Conservation (phyloP, 2,888 invertebrate species). For the Aradus depressus region DNA sequence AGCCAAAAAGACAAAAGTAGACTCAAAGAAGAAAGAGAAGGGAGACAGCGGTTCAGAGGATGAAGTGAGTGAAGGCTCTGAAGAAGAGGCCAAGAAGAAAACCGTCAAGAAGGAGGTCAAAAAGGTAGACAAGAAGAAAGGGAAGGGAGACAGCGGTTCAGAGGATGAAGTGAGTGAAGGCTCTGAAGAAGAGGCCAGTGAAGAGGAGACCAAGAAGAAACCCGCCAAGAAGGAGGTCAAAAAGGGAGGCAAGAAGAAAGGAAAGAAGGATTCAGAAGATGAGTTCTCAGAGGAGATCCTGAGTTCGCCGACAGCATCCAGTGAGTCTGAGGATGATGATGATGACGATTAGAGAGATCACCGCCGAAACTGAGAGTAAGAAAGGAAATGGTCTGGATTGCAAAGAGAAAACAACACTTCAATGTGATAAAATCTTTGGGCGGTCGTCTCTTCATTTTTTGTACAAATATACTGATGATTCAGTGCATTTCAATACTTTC, state of each 20-base stretch:
- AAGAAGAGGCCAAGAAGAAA: conserved; percentile 14
- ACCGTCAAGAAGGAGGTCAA: conserved; percentile 15
- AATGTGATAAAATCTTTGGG: no score
- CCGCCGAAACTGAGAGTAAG: no score
- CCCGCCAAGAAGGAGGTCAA: conserved; percentile 30
- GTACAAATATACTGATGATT: no score
- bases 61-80: conserved; percentile 15
- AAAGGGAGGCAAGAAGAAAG: conserved; percentile 23
- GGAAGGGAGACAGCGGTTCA: conserved; percentile 19
- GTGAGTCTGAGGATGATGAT: conserved; percentile 21
- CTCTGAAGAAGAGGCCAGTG: conserved; percentile 11
- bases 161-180: conserved; percentile 12
- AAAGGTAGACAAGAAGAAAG: conserved; percentile 14
- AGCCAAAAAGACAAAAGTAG: conserved; percentile 3
- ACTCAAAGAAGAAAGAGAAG: conserved; percentile 13
- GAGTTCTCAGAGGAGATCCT: conserved; percentile 36
- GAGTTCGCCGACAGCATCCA: conserved; percentile 27
- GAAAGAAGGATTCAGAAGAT: conserved; percentile 35
- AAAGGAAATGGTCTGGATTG: no score
- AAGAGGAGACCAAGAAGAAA: conserved; percentile 20
- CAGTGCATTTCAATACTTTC: no score
- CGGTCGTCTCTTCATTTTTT: no score
- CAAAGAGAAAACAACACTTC: no score
- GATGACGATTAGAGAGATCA: no score
- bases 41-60: conserved; percentile 14